phyloP scores from a whole-genome alignment of 1,140 invertebrate genomes.

The Ptiloglossa arizonensis region DNA sequence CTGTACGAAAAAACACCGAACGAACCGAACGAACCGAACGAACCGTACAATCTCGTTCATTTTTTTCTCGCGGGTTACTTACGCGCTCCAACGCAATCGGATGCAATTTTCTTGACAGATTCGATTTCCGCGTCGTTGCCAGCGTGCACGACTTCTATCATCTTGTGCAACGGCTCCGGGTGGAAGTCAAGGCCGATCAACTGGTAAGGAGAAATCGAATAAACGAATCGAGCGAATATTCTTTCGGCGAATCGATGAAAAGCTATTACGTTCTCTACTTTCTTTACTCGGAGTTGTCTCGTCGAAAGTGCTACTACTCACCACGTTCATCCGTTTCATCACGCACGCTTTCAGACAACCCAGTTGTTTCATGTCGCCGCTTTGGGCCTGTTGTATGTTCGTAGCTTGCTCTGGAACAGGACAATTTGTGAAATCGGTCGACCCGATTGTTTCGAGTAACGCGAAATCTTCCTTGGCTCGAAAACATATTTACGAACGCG shows the following conservation, averaged over 20 bases:
- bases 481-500: too few species aligned
- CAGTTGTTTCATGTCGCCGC: neutral
- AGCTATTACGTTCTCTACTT: too few species aligned
- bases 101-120: neutral
- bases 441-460: too few species aligned
- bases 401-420: neutral
- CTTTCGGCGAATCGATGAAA: too few species aligned
- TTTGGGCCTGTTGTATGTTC: neutral
- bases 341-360: conserved; percentile 43
- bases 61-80: neutral
- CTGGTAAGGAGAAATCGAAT: neutral
- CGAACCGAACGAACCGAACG: too few species aligned
- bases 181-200: neutral
- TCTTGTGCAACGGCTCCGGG: neutral
- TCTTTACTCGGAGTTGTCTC: too few species aligned
- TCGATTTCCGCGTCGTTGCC: neutral
- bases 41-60: too few species aligned
- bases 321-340: conserved; percentile 30
- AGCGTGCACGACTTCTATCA: conserved; percentile 13
- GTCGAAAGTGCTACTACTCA: neutral
- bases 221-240: too few species aligned
- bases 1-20: too few species aligned
- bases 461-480: too few species aligned
- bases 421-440: neutral
- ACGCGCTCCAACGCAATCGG: conserved; percentile 1